Evolutionary conservation across 2,113 vertebrate genomes (phyloP).

Genomic region (Colaptes auratus): DNA sequence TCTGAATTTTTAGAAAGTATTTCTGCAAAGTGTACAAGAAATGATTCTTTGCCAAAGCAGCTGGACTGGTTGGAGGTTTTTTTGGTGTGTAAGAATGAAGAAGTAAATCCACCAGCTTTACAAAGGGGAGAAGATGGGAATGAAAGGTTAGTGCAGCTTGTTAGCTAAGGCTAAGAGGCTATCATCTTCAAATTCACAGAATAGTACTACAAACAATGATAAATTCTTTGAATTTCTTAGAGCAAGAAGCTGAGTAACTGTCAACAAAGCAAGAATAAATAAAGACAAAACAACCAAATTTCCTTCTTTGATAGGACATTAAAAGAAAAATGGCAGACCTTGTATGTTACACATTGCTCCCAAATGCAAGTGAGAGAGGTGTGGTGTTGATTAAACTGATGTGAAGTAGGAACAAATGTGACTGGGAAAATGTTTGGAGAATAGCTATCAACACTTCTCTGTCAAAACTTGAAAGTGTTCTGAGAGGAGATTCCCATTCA

Average conservation of each 20-base stretch:
- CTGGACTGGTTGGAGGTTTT: background rate
- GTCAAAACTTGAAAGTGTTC: background rate
- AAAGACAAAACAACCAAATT: background rate
- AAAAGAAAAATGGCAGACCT: background rate
- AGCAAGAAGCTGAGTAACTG: background rate
- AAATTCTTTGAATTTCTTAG: background rate
- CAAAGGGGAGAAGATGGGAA: background rate
- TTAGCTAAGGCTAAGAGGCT: background rate
- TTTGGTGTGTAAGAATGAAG: background rate
- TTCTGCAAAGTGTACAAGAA: background rate
- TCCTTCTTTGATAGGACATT: background rate
- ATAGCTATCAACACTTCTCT: background rate
- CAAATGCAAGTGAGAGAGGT: background rate
- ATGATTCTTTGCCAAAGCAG: background rate
- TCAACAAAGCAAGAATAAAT: background rate
- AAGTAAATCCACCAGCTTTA: background rate
- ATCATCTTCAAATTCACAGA: background rate
- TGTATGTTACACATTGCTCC: background rate
- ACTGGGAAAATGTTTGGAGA: background rate
- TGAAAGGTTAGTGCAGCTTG: rapidly evolving
- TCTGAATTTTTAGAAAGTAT: background rate
- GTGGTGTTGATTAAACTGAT: background rate
- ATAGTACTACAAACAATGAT: background rate
- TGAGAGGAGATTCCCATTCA: background rate
- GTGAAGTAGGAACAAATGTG: background rate